Conservation (phyloP, 2,888 invertebrate species). For the Thymelicus sylvestris region DNA sequence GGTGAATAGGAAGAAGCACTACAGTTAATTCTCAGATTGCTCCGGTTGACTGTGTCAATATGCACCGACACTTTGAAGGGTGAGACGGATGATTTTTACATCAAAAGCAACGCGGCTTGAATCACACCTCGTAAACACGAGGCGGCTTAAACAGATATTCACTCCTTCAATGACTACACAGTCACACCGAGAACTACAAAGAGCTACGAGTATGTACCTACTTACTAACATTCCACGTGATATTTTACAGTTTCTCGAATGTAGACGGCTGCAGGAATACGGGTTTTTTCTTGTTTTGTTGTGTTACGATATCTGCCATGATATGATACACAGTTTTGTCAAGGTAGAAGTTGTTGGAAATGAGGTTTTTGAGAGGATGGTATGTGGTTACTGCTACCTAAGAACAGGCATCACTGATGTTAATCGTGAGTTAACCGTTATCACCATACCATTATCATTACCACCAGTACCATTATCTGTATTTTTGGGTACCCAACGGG, state of each 20-base stretch:
- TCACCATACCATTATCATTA: too few relatives aligned
- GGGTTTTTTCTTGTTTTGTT: too few relatives aligned
- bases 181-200: slow-evolving; percentile 32
- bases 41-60: slow-evolving; percentile 67
- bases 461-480: too few relatives aligned
- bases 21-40: slow-evolving; percentile 46
- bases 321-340: too few relatives aligned
- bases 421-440: too few relatives aligned
- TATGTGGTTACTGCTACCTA: too few relatives aligned
- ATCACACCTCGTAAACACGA: slow-evolving; percentile 59
- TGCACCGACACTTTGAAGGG: slow-evolving; percentile 64
- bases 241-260: slow-evolving; percentile 9
- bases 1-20: slow-evolving; percentile 40
- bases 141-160: slow-evolving; percentile 35
- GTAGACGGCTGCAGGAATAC: background rate
- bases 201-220: slow-evolving; percentile 3
- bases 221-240: slow-evolving; percentile 22
- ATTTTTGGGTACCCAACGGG: too few relatives aligned
- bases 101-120: slow-evolving; percentile 70
- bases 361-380: too few relatives aligned
- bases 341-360: too few relatives aligned
- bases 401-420: too few relatives aligned
- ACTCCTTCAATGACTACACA: slow-evolving; percentile 31
- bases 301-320: background rate
- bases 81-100: slow-evolving; percentile 73